Evolutionary conservation across 2,113 vertebrate species (phyloP), one percentile per base, ranked within the genome.

Genomic region (Silurus asotus): DNA sequence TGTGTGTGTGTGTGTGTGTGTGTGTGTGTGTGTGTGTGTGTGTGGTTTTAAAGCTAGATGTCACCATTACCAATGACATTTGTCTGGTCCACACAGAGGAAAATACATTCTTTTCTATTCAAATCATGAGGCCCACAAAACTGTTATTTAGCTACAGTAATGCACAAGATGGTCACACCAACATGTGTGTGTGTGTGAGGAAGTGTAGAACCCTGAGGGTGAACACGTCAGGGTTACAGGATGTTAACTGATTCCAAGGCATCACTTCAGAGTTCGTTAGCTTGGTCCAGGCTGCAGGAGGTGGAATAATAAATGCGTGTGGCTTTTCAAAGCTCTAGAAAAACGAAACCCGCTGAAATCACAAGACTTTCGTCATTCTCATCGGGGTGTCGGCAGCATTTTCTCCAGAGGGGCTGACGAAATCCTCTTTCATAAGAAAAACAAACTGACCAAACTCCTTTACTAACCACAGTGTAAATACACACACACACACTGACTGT

Each of bases 241-340:
- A 55, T n/a, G 70, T 89, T 83, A 87, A 61, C 88, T 85, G 74
- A 82, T 53, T 81, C 75, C 15, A 58, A 77, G 51, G 76, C 48
- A 88, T 87, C 84, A 82, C 84, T 77, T 28, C 37, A 85, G 78
- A 25, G 77, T 84, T 84, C 82, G 88, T 74, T 70, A 74, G 79
- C 82, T 76, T 23, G 53, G 70, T 48, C 55, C 69, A 82, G 49
- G 82, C 56, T 37, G 45, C 85, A 84, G 86, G 87, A 59, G 86
- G 82, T 76, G 79, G 61, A 87, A 61, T 37, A 86, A 84, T 81
- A 89, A 84, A 82, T 67, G 81, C 48, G 4, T 70, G 74, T 37
- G 67, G 75, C 25, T 86, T 87, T 77, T 74, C 61, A 53, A 23
- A 20, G n/a, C 17, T 76, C 53, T 55, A 84, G 87, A 83, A 80